Base-by-base conservation (phyloP, 2,797 vertebrate genomes). In the Smutsia gigantea region DNA sequence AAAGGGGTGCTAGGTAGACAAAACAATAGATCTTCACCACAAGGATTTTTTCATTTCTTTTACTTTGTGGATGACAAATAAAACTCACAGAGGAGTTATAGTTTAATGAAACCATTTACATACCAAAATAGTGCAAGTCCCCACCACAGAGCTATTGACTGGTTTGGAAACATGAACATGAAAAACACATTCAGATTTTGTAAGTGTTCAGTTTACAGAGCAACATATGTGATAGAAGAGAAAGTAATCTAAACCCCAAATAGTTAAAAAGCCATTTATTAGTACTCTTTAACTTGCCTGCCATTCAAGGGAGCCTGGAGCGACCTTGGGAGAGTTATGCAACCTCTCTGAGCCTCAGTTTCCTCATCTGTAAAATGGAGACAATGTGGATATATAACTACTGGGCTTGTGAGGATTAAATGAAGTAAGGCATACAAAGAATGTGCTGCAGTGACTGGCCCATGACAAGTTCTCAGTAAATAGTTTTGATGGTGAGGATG, bases 61-160 rank as follows among this genome's bases (percentile, higher is more conserved):
- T 57, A 64, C 61, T 94, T 81, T 29, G 69, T 78, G 31, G 72
- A 25, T 72, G 69, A 95, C 51, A 93, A 66, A 72, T 69, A 85
- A 74, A 94, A 79, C 51, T 55, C 46, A 69, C 64, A 87, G 78
- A 89, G 55, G 34, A 93, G 31, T 74, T 93, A 37, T 42, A 78
- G 55, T 74, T 66, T 83, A 97, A 94, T 89, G 83, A 79, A 79
- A 92, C 25, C 10, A 49, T 92, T 93, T 71, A n/a, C 23, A 81
- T 90, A 81, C 75, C 81, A 34, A 55, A 77, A 79, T 2, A 89
- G 87, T 84, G 66, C n/a, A 71, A 34, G 69, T 25, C 37, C 37
- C 57, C 29, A 34, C 69, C 79, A 34, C 37, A 34, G 39, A 90
- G 72, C 72, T 77, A 19, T 78, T 59, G 63, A 81, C 6, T 49